phyloP scores from a whole-genome alignment of 1,140 invertebrate genomes.

The Caligus rogercresseyi region DNA sequence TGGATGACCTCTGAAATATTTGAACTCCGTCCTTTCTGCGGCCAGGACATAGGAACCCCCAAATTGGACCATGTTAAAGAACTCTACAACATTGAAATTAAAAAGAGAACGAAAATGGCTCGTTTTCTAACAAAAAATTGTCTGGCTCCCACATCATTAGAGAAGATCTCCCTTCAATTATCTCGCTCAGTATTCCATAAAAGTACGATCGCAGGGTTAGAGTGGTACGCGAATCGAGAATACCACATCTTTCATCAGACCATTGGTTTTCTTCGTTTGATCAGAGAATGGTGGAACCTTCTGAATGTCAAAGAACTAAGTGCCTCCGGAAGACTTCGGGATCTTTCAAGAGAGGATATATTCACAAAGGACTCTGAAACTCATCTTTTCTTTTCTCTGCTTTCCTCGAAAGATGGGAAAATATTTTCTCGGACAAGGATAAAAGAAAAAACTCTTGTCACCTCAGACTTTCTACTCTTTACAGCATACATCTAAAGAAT shows the following conservation, averaged over 20 bases:
- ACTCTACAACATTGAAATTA: not conserved
- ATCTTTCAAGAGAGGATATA: too few relatives aligned
- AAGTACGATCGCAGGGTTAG: not conserved
- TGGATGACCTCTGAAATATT: not conserved
- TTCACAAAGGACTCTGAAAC: too few relatives aligned
- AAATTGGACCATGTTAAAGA: not conserved
- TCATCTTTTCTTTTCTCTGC: not conserved
- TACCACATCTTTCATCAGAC: not conserved
- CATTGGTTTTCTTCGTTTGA: not conserved
- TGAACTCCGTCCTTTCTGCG: not conserved
- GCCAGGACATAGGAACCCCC: not conserved
- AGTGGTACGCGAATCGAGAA: not conserved
- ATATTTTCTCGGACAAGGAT: not conserved
- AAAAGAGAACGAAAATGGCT: not conserved
- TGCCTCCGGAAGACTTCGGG: not conserved
- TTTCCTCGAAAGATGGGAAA: not conserved
- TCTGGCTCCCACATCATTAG: not conserved
- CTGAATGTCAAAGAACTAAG: not conserved
- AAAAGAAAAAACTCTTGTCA: not conserved
- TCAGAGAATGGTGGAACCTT: not conserved
- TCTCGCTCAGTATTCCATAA: not conserved
- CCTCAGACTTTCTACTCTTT: not conserved
- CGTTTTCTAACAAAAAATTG: not conserved
- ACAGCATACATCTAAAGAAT: not conserved
- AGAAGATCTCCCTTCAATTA: not conserved